Evolutionary conservation across 2,797 vertebrate species (phyloP), one percentile per base, ranked within the genome.

Genomic region (Spea hammondii): DNA sequence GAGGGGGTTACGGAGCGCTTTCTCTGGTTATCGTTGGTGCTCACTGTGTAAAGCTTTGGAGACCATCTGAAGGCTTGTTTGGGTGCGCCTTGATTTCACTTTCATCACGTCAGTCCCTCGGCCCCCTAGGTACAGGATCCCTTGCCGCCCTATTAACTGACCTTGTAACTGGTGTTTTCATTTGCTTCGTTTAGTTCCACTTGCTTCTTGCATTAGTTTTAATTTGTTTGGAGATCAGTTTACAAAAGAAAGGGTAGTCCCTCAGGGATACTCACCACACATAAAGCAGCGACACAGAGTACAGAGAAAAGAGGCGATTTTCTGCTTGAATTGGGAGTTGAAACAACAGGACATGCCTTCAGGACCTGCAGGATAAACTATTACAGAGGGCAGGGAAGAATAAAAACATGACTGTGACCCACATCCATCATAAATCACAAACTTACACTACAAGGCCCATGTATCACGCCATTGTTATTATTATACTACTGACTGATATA

Each of bases 191-290:
- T 84, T 79, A 76, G 84, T 87, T 90, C 85, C 85, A 82, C 75
- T 88, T 44, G 50, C 83, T 83, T 55, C 55, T 79, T 64, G 84
- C 84, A 80, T 82, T 82, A 82, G 79, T 82, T 82, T 77, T 86
- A 87, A 84, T 88, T 86, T 89, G 89, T 91, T 92, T 88, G 78
- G 89, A 85, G 88, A 92, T 90, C 88, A 81, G 80, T 88, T 92
- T 91, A 88, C 89, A 84, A 82, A 86, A 86, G 86, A 74, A 86
- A 77, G 77, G 11, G 80, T 70, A 79, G 70, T 82, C 85, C 84
- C 85, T 60, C 69, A 83, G 79, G 84, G 84, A 74, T 70, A 32
- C 69, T 80, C 75, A 86, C 80, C 82, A 85, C 86, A 54, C 84
- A 82, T 77, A 82, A 82, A 73, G 64, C 70, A 57, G 65, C 53